phyloP scores from a whole-genome alignment of 1,140 invertebrate genomes.

The Charaxes varanes region DNA sequence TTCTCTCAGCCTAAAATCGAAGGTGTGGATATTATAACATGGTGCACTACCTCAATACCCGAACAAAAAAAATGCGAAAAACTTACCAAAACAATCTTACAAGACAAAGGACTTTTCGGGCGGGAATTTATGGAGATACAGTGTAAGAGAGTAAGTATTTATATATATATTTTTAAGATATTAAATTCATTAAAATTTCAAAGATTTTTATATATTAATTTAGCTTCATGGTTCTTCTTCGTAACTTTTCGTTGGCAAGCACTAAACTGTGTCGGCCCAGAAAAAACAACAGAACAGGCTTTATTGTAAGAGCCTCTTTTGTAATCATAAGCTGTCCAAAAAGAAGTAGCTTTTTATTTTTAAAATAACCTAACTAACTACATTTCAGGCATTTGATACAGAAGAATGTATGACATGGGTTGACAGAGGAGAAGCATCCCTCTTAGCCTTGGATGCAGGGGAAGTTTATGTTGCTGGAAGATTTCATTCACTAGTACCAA shows the following conservation, averaged over 20 bases:
- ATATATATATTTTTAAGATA: neutral
- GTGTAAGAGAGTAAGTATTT: conserved; percentile 76
- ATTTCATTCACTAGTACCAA: conserved; percentile 94
- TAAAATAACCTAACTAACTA: too few relatives aligned
- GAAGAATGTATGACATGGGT: conserved; percentile 88
- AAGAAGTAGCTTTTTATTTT: too few relatives aligned
- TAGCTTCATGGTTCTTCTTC: too few relatives aligned
- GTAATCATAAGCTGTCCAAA: neutral
- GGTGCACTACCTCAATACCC: conserved; percentile 84
- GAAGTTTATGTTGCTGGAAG: conserved; percentile 94
- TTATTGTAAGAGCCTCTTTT: conserved; percentile 1
- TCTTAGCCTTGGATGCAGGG: conserved; percentile 92
- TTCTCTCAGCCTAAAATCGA: conserved; percentile 24
- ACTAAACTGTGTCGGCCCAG: too few relatives aligned
- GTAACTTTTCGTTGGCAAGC: too few relatives aligned
- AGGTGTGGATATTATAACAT: conserved; percentile 70
- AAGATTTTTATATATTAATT: too few relatives aligned
- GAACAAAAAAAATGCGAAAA: conserved; percentile 87
- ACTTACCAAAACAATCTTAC: conserved; percentile 78
- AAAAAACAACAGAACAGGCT: too few relatives aligned
- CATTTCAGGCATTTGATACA: conserved; percentile 79
- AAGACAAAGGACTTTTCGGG: conserved; percentile 79
- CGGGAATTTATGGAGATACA: conserved; percentile 76
- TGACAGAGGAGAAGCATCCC: conserved; percentile 85
- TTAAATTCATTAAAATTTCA: neutral